phyloP scores from a whole-genome alignment of 2,113 vertebrate genomes.

The Ia io region DNA sequence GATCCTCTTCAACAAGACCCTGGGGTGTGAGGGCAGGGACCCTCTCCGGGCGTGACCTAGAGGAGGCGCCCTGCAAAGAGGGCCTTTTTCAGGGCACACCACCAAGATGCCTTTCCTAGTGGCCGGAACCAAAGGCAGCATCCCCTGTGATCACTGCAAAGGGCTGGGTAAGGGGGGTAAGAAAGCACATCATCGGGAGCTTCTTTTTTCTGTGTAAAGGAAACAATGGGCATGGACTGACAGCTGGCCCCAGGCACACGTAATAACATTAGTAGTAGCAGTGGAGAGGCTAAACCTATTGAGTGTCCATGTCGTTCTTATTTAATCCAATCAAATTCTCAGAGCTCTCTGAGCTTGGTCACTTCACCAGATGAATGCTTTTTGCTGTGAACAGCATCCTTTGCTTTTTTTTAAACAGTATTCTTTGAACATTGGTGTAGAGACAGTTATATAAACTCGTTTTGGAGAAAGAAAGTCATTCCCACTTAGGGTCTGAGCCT shows the following conservation, averaged over 20 bases:
- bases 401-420: neutral
- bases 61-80: neutral
- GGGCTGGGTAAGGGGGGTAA: neutral
- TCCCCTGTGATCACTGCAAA: neutral
- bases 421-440: neutral
- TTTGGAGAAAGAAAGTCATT: neutral
- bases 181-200: neutral
- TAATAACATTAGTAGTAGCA: neutral
- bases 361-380: neutral
- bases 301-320: neutral
- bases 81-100: neutral
- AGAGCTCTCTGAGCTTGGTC: neutral
- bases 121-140: neutral
- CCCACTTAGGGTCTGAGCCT: neutral
- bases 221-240: neutral
- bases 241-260: neutral
- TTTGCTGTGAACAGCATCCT: neutral
- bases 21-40: neutral
- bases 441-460: neutral
- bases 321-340: neutral
- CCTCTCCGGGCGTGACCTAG: no score
- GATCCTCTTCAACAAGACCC: neutral
- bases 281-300: neutral
- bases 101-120: neutral
- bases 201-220: neutral